Base-by-base conservation (phyloP, 2,113 vertebrate species). In the Eretmochelys imbricata region DNA sequence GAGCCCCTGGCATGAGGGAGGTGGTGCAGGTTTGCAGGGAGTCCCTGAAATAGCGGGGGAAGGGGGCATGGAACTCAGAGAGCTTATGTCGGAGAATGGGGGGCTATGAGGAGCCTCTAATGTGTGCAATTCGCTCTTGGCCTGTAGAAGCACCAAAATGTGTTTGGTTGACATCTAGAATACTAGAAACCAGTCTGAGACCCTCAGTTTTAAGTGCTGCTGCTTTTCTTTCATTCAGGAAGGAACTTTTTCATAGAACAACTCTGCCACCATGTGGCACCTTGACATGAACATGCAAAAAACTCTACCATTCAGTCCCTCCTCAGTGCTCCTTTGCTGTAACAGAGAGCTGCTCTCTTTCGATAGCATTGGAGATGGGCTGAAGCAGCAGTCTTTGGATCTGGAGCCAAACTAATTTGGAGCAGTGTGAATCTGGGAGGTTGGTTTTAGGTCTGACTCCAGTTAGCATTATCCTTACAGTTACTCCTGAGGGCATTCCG, bases 211-310 rank as follows among this genome's bases (percentile, higher is more conserved):
- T 38, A 46, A 38, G 17, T 84, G 72, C 51, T 7, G 0, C 1
- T 20, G 50, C 79, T 46, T 38, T 8, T 8, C 1, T 82, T 24
- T 31, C 25, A 38, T 9, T 25, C 16, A 0, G 10, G 6, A 3
- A 5, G 5, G 1, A 1, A 8, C 57, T 27, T 78, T 78, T 93
- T 10, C 2, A 11, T 24, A 19, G 69, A 81, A 10, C 3, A 1
- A 49, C 80, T 53, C 82, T 84, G 85, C 86, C 88, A 89, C 27
- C n/a, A 1, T 55, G 81, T 8, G 5, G 87, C 22, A 19, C 6
- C 42, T 50, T 8, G 14, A 51, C 22, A 59, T 24, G 78, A 83
- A 16, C 17, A 20, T 12, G 24, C 1, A 1, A 24, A 25, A 6
- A 29, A 14, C 50, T 0, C 20, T 53, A 20, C 54, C 5, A 1